Percentiles rank a stretch among this genome's conserved stretches.
phyloP scores from a whole-genome alignment of 2,113 vertebrate genomes.

The Eudyptes chrysolophus region DNA sequence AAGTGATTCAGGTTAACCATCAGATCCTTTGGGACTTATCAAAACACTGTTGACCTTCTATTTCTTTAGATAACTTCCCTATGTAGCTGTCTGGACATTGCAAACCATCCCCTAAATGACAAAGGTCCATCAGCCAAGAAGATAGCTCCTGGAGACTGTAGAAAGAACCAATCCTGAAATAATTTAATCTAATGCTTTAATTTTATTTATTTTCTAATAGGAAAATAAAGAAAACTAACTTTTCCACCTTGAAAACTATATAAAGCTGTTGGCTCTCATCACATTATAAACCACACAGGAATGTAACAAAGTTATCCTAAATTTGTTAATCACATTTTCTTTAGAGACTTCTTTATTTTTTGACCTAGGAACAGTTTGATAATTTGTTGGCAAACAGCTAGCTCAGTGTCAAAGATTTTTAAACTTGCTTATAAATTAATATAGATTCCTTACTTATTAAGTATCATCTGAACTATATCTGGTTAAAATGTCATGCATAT shows the following conservation, averaged over 20 bases:
- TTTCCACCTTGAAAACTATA: not conserved
- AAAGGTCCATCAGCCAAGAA: not conserved
- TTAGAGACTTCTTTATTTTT: not conserved
- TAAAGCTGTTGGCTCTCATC: not conserved
- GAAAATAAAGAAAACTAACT: not conserved
- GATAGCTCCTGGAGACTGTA: not conserved
- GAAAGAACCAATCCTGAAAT: not conserved
- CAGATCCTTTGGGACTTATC: not conserved
- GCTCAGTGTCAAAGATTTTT: not conserved
- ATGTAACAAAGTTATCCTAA: not conserved
- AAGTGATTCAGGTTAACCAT: not conserved
- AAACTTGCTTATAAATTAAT: not conserved
- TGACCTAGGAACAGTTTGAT: not conserved
- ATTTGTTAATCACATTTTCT: not conserved
- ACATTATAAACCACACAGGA: not conserved
- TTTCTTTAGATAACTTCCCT: not conserved
- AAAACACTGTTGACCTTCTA: not conserved
- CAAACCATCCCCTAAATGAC: not conserved
- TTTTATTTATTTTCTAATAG: not conserved
- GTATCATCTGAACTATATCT: not conserved
- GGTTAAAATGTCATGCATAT: not conserved
- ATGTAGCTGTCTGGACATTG: not conserved
- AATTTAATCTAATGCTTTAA: accelerated
- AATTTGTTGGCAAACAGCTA: not conserved
- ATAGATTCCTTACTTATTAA: not conserved